Evolutionary conservation across 2,113 vertebrate genomes (phyloP).

Genomic region (Lates calcarifer): DNA sequence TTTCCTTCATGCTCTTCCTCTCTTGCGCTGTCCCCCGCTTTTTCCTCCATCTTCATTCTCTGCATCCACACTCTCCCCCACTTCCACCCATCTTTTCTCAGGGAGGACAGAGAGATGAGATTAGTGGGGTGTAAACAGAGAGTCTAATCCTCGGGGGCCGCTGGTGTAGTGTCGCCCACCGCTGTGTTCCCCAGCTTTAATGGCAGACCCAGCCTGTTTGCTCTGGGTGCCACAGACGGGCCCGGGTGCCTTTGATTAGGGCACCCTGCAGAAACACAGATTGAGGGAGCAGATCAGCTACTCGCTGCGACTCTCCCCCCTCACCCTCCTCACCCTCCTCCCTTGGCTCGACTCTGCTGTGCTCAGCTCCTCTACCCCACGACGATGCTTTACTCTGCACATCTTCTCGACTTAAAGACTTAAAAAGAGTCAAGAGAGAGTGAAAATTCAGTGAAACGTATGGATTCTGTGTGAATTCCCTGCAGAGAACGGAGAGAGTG

Average conservation of each 20-base stretch:
- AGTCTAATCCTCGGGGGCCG: constrained; percentile 70
- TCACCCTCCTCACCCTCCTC: constrained; percentile 16
- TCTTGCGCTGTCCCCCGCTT: background rate
- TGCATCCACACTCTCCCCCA: constrained; percentile 23
- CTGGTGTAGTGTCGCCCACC: constrained; percentile 70
- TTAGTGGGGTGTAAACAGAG: constrained; percentile 79
- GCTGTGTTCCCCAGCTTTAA: constrained; percentile 74
- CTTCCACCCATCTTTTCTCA: constrained; percentile 53
- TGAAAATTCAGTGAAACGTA: constrained; percentile 65
- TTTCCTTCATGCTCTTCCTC: constrained; percentile 38
- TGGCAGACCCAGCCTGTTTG: constrained; percentile 73
- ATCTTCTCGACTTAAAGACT: constrained; percentile 75
- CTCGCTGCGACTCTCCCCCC: constrained; percentile 19
- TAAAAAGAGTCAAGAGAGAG: constrained; percentile 70
- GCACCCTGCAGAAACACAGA: constrained; percentile 76
- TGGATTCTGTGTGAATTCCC: constrained; percentile 73
- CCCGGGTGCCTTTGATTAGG: constrained; percentile 79
- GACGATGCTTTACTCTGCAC: constrained; percentile 69
- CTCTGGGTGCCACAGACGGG: constrained; percentile 70
- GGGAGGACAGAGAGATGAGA: constrained; percentile 68
- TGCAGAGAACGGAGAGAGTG: constrained; percentile 56
- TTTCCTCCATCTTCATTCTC: constrained; percentile 46
- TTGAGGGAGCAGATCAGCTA: constrained; percentile 74
- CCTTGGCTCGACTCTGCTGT: constrained; percentile 50
- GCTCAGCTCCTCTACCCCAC: constrained; percentile 68